Percentiles rank a stretch among this genome's conserved stretches.
phyloP scores from a whole-genome alignment of 2,888 invertebrate species.

The Dysmachus trigonus region DNA sequence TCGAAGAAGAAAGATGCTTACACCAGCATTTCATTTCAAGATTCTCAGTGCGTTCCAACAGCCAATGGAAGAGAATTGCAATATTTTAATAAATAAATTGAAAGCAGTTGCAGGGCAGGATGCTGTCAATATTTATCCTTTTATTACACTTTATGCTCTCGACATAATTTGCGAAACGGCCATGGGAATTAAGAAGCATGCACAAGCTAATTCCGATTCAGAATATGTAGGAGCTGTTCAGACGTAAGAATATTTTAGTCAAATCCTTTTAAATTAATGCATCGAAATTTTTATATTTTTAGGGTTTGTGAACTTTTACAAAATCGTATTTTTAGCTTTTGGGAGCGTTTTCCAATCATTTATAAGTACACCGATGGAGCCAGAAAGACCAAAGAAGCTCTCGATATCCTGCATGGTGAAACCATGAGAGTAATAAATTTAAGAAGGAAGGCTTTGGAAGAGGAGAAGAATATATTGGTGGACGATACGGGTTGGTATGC shows the following conservation, averaged over 20 bases:
- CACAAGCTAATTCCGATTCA: constrained; percentile 73
- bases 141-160: constrained; percentile 64
- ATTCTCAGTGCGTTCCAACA: constrained; percentile 78
- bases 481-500: constrained; percentile 42
- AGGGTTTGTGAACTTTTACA: constrained; percentile 60
- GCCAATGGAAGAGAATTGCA: constrained; percentile 74
- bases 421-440: constrained; percentile 59
- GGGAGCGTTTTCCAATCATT: constrained; percentile 58
- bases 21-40: constrained; percentile 83
- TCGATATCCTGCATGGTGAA: constrained; percentile 58
- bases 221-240: constrained; percentile 78
- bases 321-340: constrained; percentile 58
- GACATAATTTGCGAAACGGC: constrained; percentile 71
- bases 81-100: constrained; percentile 65
- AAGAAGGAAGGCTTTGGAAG: constrained; percentile 56
- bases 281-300: neutral
- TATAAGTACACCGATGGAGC: constrained; percentile 55
- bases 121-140: constrained; percentile 69
- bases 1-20: constrained; percentile 74
- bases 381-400: constrained; percentile 52
- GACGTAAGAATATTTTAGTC: constrained; percentile 66
- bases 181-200: constrained; percentile 81
- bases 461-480: constrained; percentile 52
- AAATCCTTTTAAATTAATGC: neutral
- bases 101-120: constrained; percentile 61